phyloP scores from a whole-genome alignment of 2,113 vertebrate species.

The Proterorhinus semilunaris region DNA sequence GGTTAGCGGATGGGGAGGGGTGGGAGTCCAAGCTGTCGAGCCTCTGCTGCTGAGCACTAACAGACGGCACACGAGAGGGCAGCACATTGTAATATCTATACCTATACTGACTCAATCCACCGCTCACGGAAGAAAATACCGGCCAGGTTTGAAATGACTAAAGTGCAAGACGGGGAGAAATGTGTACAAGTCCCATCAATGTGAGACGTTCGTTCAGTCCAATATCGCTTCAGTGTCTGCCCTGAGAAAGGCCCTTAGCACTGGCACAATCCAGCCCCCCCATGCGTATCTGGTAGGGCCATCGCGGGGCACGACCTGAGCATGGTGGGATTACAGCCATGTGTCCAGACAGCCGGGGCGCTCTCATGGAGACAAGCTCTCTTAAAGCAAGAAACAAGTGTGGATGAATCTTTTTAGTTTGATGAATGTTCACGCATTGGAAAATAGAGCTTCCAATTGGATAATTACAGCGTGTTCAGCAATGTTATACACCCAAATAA shows the following conservation, averaged over 20 bases:
- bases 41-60: neutral
- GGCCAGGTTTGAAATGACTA: conserved; percentile 12
- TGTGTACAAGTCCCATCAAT: conserved; percentile 3
- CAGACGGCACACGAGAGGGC: neutral
- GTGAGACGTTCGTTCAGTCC: neutral
- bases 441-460: no score
- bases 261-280: neutral
- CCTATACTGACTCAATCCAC: neutral
- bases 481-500: no score
- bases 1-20: neutral
- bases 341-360: neutral
- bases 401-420: neutral
- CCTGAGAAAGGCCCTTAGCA: conserved; percentile 2
- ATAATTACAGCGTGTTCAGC: no score
- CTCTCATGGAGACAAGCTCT: no score
- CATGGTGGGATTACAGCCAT: neutral
- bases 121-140: neutral
- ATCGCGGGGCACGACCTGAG: neutral
- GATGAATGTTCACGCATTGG: no score
- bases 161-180: conserved; percentile 17
- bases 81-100: neutral
- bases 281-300: neutral
- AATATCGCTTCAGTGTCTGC: conserved; percentile 1
- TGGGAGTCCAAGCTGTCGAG: neutral
- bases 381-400: neutral